Percentiles rank a stretch among this genome's conserved stretches.
These are phyloP conservation scores for Anguilla obscura DNA, from an alignment of 2,797 vertebrate species.

Conservation along the genomic window DNA sequence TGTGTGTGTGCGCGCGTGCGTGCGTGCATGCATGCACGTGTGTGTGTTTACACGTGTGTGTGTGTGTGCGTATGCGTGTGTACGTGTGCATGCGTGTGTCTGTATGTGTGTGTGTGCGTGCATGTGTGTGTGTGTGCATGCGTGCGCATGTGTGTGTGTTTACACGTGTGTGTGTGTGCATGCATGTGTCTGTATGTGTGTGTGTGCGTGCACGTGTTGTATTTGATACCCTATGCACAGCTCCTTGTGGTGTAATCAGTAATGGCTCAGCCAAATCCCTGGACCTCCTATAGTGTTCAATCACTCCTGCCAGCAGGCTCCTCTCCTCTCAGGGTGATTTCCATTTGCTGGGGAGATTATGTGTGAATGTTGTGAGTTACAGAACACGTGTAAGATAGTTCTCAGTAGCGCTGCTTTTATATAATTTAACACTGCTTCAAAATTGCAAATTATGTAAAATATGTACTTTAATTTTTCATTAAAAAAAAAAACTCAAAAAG, in stretches of 20 bases:
- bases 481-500: neutral
- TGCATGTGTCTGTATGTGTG: neutral
- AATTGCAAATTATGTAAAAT: neutral
- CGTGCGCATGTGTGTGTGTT: neutral
- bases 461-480: neutral
- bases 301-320: neutral
- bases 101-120: neutral
- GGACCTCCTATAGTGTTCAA: neutral
- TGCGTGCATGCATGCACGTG: neutral
- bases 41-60: neutral
- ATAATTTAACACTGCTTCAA: neutral
- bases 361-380: neutral
- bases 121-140: neutral
- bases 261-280: neutral
- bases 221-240: slow-evolving; percentile 16
- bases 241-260: neutral
- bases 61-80: neutral
- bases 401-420: neutral
- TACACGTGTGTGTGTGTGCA: neutral
- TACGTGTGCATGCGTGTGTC: neutral
- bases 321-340: neutral
- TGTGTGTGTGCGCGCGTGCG: neutral
- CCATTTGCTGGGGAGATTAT: neutral
- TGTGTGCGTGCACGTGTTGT: neutral
- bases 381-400: neutral